Percentiles rank a stretch among this genome's conserved stretches.
These are phyloP conservation scores for Scylla paramamosain DNA, from an alignment of 1,140 invertebrate species.

Conservation along the genomic window DNA sequence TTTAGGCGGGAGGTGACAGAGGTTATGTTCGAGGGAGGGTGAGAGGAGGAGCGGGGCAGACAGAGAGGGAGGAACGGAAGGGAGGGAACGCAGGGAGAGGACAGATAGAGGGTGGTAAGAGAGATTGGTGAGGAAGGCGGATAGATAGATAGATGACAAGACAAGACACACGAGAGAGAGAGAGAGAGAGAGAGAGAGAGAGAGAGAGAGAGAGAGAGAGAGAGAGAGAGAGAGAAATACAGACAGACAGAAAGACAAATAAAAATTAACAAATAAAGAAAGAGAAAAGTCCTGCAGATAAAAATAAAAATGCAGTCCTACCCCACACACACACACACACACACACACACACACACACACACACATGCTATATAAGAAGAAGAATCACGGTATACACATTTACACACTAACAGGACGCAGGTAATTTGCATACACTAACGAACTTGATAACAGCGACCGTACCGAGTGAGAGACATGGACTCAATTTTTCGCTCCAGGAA, in stretches of 20 bases:
- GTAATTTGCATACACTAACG: conserved; percentile 45
- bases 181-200: too few species aligned
- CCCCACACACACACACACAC: conserved; percentile 14
- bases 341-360: not conserved
- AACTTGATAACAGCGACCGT: not conserved
- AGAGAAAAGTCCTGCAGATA: not conserved
- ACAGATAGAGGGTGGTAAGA: not conserved
- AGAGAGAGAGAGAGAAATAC: too few species aligned
- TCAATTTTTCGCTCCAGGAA: conserved; percentile 11
- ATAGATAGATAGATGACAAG: conserved; percentile 13
- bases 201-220: not conserved
- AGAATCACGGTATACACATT: not conserved
- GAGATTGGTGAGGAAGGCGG: too few species aligned
- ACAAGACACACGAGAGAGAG: not conserved
- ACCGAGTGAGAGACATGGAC: not conserved
- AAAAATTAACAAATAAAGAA: not conserved
- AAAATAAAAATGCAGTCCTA: not conserved
- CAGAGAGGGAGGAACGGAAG: not conserved
- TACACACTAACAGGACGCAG: not conserved
- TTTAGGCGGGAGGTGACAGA: not conserved
- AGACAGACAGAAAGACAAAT: too few species aligned
- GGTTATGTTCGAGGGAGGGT: not conserved
- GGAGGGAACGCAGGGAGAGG: not conserved
- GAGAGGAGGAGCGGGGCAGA: not conserved
- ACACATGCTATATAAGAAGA: too few species aligned